Base-by-base conservation (phyloP, 2,888 invertebrate genomes). In the Drosophila lacicola region DNA sequence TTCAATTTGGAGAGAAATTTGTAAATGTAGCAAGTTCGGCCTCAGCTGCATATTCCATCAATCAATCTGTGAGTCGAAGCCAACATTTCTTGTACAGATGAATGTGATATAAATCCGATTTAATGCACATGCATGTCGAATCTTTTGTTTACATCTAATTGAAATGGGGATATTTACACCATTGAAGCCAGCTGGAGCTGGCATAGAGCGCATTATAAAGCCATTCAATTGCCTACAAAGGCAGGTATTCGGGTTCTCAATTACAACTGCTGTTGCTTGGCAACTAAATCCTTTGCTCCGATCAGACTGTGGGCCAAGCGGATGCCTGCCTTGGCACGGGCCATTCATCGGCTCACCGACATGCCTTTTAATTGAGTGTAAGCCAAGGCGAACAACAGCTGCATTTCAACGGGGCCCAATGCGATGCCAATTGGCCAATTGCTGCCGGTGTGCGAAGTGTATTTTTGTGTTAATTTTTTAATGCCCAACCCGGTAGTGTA, bases 391-490 rank as follows among this genome's bases (percentile, higher is more conserved):
- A 36, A 33, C 37, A 41, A 33, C 53, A 36, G 34, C 54, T 62
- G 50, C 61, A 55, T 9, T 42, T 10, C 29, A 25, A 49, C 9
- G 6, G 6, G 17, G 10, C 1, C 8, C 1, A n/a, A 34, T 8
- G 29, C 29, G 29, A 29, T 39, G 39, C 39, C 39, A 39, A 39
- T 39, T 41, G 17, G 47, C 3, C 29, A 29, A 29, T 29, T 29
- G 29, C 29, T 8, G 29, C 8, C 44, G n/a, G 29, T 54, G 29
- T 41, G 36, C 25, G 17, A 17, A 17, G 39, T 41, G 14, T 25
- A 21, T 39, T 53, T 44, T 44, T 41, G 37, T 17, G 61, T 74
- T 74, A 70, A 74, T 70, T 74, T 65, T 56, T 19, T 61, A 76
- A 61, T 75, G 68, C 55, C 3, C 13, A 55, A 1, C 54, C 37